phyloP scores from a whole-genome alignment of 2,797 vertebrate genomes.

The Hippopotamyrus pictus region DNA sequence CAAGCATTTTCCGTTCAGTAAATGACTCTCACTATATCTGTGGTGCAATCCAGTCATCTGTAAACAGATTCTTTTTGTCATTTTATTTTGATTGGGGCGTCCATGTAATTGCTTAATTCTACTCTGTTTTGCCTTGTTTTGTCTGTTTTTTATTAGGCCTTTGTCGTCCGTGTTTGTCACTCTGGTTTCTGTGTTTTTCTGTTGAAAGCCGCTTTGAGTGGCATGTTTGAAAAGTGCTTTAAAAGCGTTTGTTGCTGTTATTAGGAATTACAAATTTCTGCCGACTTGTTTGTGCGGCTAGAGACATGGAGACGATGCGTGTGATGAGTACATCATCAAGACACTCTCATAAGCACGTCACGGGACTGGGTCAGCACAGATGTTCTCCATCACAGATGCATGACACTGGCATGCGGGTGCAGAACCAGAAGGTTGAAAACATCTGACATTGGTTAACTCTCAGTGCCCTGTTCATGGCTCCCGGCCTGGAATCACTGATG shows the following conservation, averaged over 20 bases:
- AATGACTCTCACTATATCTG: background rate
- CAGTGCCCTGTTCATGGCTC: constrained; percentile 6
- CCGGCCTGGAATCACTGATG: constrained; percentile 34
- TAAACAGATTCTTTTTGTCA: background rate
- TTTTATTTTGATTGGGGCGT: background rate
- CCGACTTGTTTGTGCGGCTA: background rate
- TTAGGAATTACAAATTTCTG: background rate
- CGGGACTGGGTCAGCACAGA: background rate
- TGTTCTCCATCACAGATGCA: background rate
- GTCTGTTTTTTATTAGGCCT: background rate
- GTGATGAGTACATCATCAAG: background rate
- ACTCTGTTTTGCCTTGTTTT: background rate
- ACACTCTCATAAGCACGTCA: too few relatives aligned
- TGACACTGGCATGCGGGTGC: background rate
- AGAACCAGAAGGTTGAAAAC: background rate
- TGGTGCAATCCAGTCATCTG: background rate
- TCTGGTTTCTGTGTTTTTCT: background rate
- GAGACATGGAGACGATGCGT: background rate
- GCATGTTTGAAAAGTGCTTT: constrained; percentile 4
- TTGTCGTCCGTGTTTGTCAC: background rate
- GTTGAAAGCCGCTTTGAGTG: background rate
- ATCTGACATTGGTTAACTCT: background rate
- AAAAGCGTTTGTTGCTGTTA: background rate
- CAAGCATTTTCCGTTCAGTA: background rate
- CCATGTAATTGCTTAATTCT: background rate